Evolutionary conservation across 2,888 invertebrate genomes (phyloP).

Genomic region (Amphipoea lucens): DNA sequence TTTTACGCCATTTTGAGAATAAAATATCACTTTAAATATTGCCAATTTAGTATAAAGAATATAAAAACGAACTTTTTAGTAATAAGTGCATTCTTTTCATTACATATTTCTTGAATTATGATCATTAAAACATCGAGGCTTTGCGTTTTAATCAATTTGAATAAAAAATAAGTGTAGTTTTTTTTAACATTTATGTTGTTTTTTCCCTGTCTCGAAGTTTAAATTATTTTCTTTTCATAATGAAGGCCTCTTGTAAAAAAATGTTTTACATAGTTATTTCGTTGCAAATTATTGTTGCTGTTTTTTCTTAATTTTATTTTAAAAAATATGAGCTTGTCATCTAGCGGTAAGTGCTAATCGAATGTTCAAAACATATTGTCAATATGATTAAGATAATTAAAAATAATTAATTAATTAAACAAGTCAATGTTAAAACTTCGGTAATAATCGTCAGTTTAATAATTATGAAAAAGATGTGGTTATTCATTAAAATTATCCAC

Average conservation of each 20-base stretch:
- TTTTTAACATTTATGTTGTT: background rate
- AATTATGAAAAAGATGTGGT: slow-evolving; percentile 66
- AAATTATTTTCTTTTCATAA: slow-evolving; percentile 9
- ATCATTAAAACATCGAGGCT: slow-evolving; percentile 47
- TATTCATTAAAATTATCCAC: slow-evolving; percentile 29
- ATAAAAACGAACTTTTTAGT: slow-evolving; percentile 75
- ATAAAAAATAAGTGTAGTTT: slow-evolving; percentile 8
- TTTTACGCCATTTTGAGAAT: slow-evolving; percentile 88
- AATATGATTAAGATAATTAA: slow-evolving; percentile 80
- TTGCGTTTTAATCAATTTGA: slow-evolving; percentile 41
- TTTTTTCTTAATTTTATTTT: slow-evolving; percentile 53
- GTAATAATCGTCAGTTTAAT: slow-evolving; percentile 70
- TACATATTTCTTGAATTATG: slow-evolving; percentile 22
- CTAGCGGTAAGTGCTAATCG: slow-evolving; percentile 82
- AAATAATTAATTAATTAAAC: slow-evolving; percentile 75
- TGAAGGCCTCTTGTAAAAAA: slow-evolving; percentile 47
- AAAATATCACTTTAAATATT: slow-evolving; percentile 87
- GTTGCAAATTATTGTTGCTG: slow-evolving; percentile 55
- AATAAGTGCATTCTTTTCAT: slow-evolving; percentile 62
- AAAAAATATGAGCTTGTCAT: slow-evolving; percentile 86
- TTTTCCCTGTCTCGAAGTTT: slow-evolving; percentile 21
- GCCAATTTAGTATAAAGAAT: slow-evolving; percentile 80
- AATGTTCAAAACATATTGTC: slow-evolving; percentile 88
- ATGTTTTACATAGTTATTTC: slow-evolving; percentile 38
- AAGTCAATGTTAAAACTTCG: slow-evolving; percentile 80